Conservation (phyloP, 1,140 invertebrate species). For the Teleogryllus occipitalis region DNA sequence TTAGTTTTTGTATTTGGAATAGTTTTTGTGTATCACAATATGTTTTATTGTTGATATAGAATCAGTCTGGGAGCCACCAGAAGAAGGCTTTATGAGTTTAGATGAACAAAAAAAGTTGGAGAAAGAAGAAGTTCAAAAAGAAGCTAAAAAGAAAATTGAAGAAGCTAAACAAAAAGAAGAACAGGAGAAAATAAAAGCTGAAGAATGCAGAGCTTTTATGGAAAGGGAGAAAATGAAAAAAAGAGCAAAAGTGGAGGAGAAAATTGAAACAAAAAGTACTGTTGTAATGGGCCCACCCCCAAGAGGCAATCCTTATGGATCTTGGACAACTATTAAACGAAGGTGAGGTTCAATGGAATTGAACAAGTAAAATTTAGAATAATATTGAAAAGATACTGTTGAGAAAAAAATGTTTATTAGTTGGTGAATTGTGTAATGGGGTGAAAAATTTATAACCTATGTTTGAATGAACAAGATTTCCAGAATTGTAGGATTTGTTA, state of each 20-base stretch:
- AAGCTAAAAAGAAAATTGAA: constrained; percentile 33
- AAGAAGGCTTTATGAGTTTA: constrained; percentile 53
- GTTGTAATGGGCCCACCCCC: constrained; percentile 37
- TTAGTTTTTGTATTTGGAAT: no score
- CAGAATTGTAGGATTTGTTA: no score
- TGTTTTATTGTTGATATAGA: constrained; percentile 34
- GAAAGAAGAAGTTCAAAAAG: constrained; percentile 29
- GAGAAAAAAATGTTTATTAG: no score
- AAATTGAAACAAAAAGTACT: constrained; percentile 26
- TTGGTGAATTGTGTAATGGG: no score
- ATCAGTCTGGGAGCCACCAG: constrained; percentile 54
- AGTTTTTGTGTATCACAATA: neutral
- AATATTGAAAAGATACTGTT: no score
- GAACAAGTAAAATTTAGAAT: no score
- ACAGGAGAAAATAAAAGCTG: constrained; percentile 30
- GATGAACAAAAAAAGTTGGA: constrained; percentile 48
- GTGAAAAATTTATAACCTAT: no score
- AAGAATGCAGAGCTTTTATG: constrained; percentile 31
- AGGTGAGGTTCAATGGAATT: constrained; percentile 31
- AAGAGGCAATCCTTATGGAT: constrained; percentile 50
- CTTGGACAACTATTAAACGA: constrained; percentile 49
- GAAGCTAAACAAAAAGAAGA: constrained; percentile 31
- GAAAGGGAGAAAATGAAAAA: constrained; percentile 30
- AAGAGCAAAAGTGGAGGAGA: constrained; percentile 30
- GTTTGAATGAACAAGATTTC: no score